phyloP scores from a whole-genome alignment of 2,113 vertebrate species.

The Merops nubicus region DNA sequence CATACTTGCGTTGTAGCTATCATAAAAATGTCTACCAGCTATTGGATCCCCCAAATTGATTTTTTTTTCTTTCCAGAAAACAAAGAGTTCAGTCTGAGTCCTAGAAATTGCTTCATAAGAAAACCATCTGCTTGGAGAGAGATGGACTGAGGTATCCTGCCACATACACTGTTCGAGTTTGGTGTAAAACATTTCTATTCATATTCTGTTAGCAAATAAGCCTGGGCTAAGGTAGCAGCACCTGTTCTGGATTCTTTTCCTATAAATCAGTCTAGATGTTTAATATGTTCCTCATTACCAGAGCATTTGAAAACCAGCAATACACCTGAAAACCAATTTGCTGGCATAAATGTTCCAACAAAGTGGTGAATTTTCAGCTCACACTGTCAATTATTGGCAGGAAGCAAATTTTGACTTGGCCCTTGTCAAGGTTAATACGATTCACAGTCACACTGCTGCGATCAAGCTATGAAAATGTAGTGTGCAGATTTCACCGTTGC shows the following conservation, averaged over 20 bases:
- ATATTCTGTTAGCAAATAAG: conserved; percentile 8
- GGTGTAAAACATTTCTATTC: neutral
- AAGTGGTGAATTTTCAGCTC: conserved; percentile 25
- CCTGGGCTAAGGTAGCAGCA: neutral
- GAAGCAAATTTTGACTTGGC: conserved; percentile 38
- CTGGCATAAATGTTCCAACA: conserved; percentile 15
- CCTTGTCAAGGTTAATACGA: conserved; percentile 29
- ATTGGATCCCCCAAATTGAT: neutral
- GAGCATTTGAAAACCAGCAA: neutral
- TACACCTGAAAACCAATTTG: conserved; percentile 50
- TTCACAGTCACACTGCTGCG: neutral
- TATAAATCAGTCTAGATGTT: conserved; percentile 44
- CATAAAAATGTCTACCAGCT: conserved; percentile 53
- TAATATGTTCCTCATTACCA: neutral
- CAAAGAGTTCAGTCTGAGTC: conserved; percentile 53
- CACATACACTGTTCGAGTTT: neutral
- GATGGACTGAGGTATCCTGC: neutral
- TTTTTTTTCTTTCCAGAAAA: conserved; percentile 56
- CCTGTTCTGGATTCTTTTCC: neutral
- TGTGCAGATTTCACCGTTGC: neutral
- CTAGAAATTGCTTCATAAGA: conserved; percentile 70
- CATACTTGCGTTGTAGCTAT: neutral
- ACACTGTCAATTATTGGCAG: conserved; percentile 20
- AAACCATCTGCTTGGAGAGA: conserved; percentile 35
- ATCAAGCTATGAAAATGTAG: neutral